A percentile compares a stretch with the other conserved stretches of the same genome.
Evolutionary conservation across 1,140 invertebrate genomes (phyloP).

Genomic region (Trichonephila clavipes): DNA sequence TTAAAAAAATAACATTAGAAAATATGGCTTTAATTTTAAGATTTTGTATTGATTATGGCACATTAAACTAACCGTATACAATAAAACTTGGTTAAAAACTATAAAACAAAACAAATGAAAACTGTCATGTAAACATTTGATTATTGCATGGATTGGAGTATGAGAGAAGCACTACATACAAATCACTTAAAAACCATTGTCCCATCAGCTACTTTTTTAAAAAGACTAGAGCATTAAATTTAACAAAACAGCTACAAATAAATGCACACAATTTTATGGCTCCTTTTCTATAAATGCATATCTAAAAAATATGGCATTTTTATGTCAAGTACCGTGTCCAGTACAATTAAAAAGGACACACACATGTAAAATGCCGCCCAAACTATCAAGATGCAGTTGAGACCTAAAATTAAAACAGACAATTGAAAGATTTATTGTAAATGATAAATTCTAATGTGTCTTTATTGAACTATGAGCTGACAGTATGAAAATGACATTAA

Average conservation of each 20-base stretch:
- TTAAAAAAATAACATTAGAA: neutral
- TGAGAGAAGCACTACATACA: slow-evolving; percentile 6
- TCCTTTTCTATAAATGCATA: neutral
- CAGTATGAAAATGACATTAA: too few species aligned
- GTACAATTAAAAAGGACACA: neutral
- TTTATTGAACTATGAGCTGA: neutral
- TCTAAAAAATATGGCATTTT: neutral
- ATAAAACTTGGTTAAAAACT: neutral
- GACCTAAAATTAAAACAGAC: slow-evolving; percentile 16
- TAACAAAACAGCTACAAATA: neutral
- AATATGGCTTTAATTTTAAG: neutral
- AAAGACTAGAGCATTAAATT: neutral
- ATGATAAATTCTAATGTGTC: neutral
- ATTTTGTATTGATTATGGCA: neutral
- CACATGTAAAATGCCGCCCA: neutral
- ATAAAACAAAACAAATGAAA: slow-evolving; percentile 16
- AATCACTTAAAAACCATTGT: neutral
- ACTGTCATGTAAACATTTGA: neutral
- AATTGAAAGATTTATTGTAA: neutral
- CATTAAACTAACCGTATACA: neutral
- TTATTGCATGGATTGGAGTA: neutral
- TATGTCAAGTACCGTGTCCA: neutral
- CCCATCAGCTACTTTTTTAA: neutral
- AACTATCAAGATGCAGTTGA: slow-evolving; percentile 1
- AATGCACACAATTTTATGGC: neutral